Conservation (phyloP, 2,113 vertebrate genomes). For the Channa argus region DNA sequence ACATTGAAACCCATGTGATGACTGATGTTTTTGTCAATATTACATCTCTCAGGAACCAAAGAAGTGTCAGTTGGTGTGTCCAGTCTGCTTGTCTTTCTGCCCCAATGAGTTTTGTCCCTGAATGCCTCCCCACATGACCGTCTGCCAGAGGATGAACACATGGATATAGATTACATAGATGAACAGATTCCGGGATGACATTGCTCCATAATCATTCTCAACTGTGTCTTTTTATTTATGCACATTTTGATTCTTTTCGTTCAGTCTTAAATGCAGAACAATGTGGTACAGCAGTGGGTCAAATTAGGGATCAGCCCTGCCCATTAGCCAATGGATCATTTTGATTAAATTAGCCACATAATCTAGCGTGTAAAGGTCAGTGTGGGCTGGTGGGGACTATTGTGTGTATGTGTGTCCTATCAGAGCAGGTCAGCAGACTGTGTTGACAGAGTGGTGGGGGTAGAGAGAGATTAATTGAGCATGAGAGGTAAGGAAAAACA, state of each 20-base stretch:
- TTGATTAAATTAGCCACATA: constrained; percentile 60
- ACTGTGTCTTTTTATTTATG: not conserved
- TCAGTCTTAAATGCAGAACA: constrained; percentile 16
- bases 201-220: too few relatives aligned
- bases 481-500: not conserved
- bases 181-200: not conserved
- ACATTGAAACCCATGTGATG: constrained; percentile 22
- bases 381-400: constrained; percentile 28
- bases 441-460: constrained; percentile 18
- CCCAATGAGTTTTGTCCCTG: constrained; percentile 5
- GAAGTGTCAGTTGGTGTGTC: constrained; percentile 20
- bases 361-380: constrained; percentile 66
- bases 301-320: constrained; percentile 43
- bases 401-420: constrained; percentile 12
- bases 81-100: constrained; percentile 26
- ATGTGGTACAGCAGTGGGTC: constrained; percentile 16
- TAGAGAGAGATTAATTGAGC: constrained; percentile 16
- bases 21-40: constrained; percentile 52
- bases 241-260: not conserved
- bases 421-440: constrained; percentile 5
- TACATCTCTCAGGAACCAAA: constrained; percentile 33
- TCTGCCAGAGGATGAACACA: constrained; percentile 5
- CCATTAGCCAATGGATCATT: constrained; percentile 47
- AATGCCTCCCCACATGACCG: constrained; percentile 7
- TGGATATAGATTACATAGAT: constrained; percentile 16